Base-by-base conservation (phyloP, 64 coral and sea anemone species). In the Actinia equina region DNA sequence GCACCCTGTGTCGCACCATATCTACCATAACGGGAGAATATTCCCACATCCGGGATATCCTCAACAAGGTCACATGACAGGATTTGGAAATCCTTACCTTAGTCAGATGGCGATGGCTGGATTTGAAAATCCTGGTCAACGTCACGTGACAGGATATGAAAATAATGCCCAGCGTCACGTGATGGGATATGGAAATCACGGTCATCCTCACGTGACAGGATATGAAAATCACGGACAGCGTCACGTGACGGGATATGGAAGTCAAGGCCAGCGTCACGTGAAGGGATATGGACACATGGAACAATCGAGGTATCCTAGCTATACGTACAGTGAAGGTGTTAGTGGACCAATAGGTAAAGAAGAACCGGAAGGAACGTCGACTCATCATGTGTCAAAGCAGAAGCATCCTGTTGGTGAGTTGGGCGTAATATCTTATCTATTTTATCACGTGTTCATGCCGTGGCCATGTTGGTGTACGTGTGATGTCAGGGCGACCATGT, bases 21-120 rank as follows among this genome's bases (percentile, higher is more conserved):
- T 85, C 7, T 44, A 52, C 52, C 83, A 85, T 85, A 81, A 81
- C 45, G 83, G 83, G n/a, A 85, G n/a, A 63, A 60, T 63, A 60
- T 5, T 60, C 10, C 69, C 69, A 30, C 69, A 74, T 41, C 69
- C 69, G n/a, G 69, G 69, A 30, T 25, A 74, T 74, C 7, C 25
- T 26, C 69, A 26, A 4, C 69, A 41, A 74, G 69, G 69, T 30
- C 69, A 74, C 11, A 13, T 74, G n/a, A 25, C 69, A 14, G 69
- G 69, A 37, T 74, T 74, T 74, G 69, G 69, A 74, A 54, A 0
- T 82, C 18, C 42, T 54, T 2, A 46, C 80, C 14, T 4, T 2
- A 43, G 19, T 82, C 43, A 54, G 16, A 46, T 82, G 80, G 15
- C 42, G 3, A 46, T 82, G 80, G 15, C 42, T 17, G 44, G 80